Base-by-base conservation (phyloP, 1,140 invertebrate species). In the Ctenoplectra terminalis region DNA sequence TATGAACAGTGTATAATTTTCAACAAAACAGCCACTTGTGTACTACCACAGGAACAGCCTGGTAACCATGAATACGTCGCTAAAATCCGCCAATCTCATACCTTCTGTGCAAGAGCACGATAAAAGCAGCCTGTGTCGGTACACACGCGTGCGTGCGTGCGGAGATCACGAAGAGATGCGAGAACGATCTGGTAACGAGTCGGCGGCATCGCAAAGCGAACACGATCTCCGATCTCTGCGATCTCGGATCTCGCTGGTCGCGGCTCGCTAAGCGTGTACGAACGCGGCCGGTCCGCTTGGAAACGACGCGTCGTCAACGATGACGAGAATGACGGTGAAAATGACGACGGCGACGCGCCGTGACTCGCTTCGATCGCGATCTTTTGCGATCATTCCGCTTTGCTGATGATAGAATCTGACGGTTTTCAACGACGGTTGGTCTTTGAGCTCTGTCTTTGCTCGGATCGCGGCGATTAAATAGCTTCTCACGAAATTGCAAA, bases 211-310 rank as follows among this genome's bases (percentile, higher is more conserved):
- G 81, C 81, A 83, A 83, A 83, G 81, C 76, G 58, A 70, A 83
- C 81, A 83, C 81, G 81, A 83, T 83, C 81, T 83, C 76, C 40
- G 77, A 83, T 83, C 81, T 81, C 77, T 50, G 26, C 43, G 77
- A 83, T 83, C 81, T 81, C 15, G 74, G 60, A 73, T 73, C 72
- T 58, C 40, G 78, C 56, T 60, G 17, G 50, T 60, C 60, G 75
- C 9, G 23, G 20, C 46, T 52, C 58, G 52, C 52, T 77, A 77
- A 77, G 50, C 52, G 64, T 11, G 64, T 52, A 29, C 29, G 23
- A 77, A 43, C 52, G 46, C 2, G 54, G 26, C 67, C 29, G 69
- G 40, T 52, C 61, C 46, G 58, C 58, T 61, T 63, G 58, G 58
- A 73, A 73, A 72, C 54, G 34, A 11, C 56, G n/a, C 56, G 34